Evolutionary conservation across 2,888 invertebrate species (phyloP), one percentile per base, ranked within the genome.

Genomic region (Mechanitis mazaeus): DNA sequence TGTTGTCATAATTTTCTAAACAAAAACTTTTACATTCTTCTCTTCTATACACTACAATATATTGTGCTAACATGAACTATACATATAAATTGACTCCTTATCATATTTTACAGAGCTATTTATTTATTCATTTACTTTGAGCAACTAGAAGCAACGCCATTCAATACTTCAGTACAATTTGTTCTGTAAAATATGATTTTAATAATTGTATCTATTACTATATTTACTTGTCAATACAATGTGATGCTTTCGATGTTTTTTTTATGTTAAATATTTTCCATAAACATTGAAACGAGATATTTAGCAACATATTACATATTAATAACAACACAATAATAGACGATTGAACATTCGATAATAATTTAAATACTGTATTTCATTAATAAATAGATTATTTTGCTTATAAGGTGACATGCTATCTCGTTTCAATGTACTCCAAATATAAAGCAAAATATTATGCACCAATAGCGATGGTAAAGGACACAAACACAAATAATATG

Each of bases 1-100:
- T 87, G 83, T 87, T 87, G 79, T 80, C 79, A 77, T 78, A 69
- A 83, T 88, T 84, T 87, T 81, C 77, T 84, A 85, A 80, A 79
- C 72, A 75, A 67, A 68, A 73, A 76, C 76, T 79, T 69, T 77
- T 69, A 76, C 70, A 72, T 72, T 71, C 68, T 72, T 73, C 67
- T 70, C 74, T 70, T 64, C 75, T 72, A 69, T 71, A 80, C 78
- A 71, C 72, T 74, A 60, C 35, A 42, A 42, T 63, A 56, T 58
- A 75, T 82, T 84, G 84, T 86, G 71, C 86, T 86, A 86, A 86
- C 85, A 78, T 65, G 9, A 59, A 79, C 71, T 78, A 79, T 72
- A 79, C 77, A 54, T 63, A 59, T 66, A 65, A 58, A 62, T 59
- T 53, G 61, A 64, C 60, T 61, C 45, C 55, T 45, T 20, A 59